phyloP scores from a whole-genome alignment of 2,888 invertebrate species.

The Ferrisia virgata region DNA sequence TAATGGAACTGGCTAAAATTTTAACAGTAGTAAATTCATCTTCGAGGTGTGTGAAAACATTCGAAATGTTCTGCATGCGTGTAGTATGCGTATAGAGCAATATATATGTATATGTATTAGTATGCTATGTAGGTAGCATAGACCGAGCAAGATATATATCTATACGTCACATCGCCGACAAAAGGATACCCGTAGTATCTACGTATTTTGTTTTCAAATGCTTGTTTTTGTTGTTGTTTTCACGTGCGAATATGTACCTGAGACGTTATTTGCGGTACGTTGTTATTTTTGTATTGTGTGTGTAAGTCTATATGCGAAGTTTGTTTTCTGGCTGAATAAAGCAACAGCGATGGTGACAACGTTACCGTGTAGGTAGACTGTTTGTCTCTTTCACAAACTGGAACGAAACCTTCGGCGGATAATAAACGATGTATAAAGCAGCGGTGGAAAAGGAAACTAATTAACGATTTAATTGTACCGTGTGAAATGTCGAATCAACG shows the following conservation, averaged over 20 bases:
- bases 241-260: background rate
- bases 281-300: background rate
- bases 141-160: background rate
- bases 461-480: constrained; percentile 5
- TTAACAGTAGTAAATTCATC: background rate
- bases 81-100: no score
- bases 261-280: background rate
- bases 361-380: background rate
- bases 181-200: background rate
- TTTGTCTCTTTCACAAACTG: background rate
- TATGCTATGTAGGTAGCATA: no score
- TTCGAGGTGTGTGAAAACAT: background rate
- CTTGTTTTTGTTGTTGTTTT: background rate
- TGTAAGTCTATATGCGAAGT: background rate
- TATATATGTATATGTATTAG: no score
- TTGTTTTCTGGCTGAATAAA: background rate
- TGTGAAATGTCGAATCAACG: background rate
- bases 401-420: background rate
- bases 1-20: background rate
- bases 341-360: no score
- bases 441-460: background rate
- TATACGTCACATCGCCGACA: background rate
- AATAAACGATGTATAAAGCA: background rate
- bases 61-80: background rate
- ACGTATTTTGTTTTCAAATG: background rate